Percentiles rank a stretch among this genome's conserved stretches.
These are phyloP conservation scores for Macropis europaea DNA, from an alignment of 2,888 invertebrate species.

Conservation along the genomic window DNA sequence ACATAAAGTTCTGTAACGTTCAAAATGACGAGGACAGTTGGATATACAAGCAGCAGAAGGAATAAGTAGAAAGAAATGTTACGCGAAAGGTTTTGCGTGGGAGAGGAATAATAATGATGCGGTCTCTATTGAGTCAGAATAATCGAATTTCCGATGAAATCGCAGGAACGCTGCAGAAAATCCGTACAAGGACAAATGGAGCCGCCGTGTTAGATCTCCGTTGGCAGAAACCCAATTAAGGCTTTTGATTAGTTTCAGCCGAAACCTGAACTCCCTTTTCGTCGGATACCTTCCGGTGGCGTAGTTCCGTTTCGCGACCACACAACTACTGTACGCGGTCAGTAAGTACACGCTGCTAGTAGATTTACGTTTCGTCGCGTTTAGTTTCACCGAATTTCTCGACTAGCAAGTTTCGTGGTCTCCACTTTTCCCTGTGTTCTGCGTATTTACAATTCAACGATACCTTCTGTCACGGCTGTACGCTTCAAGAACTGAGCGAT, in stretches of 20 bases:
- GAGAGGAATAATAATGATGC: constrained; percentile 8
- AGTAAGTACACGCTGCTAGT: constrained; percentile 26
- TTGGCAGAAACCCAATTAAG: constrained; percentile 63
- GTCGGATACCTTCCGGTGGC: constrained; percentile 39
- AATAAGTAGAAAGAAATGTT: too few species aligned
- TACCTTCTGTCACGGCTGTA: not conserved
- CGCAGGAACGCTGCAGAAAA: constrained; percentile 20
- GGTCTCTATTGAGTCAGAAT: not conserved
- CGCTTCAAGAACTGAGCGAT: not conserved
- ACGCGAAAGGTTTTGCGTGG: not conserved
- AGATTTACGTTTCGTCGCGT: constrained; percentile 19
- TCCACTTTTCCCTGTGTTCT: not conserved
- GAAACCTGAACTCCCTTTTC: constrained; percentile 51
- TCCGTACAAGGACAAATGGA: constrained; percentile 36
- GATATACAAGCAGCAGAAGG: too few species aligned
- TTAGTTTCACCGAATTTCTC: constrained; percentile 48
- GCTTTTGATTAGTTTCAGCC: constrained; percentile 61
- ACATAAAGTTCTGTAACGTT: too few species aligned
- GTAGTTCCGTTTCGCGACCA: constrained; percentile 31
- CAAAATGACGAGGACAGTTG: too few species aligned
- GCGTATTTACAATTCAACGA: constrained; percentile 11
- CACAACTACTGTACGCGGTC: constrained; percentile 51
- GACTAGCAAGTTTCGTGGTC: constrained; percentile 32
- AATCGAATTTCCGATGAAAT: constrained; percentile 42
- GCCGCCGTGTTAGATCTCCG: constrained; percentile 33